These are phyloP conservation scores for Hydrolagus affinis DNA, from an alignment of 2,113 vertebrate genomes.

Conservation along the genomic window DNA sequence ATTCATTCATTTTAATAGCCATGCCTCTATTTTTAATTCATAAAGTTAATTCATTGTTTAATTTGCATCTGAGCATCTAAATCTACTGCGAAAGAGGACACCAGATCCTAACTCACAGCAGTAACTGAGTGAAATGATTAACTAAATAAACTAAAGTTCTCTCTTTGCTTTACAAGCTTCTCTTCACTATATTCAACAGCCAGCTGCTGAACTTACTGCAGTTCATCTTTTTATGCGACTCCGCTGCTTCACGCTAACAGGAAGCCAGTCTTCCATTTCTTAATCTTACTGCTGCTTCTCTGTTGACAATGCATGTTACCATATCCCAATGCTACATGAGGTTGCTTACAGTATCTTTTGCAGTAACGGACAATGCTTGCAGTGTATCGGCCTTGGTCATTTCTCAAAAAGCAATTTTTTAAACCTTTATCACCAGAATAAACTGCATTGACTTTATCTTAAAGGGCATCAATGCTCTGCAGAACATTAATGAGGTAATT, in stretches of 20 bases:
- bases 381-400: constrained; percentile 37
- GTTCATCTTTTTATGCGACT: background rate
- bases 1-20: background rate
- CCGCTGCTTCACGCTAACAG: background rate
- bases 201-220: background rate
- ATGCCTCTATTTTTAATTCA: background rate
- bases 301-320: background rate
- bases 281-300: background rate
- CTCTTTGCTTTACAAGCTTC: constrained; percentile 39
- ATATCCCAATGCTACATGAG: background rate
- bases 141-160: constrained; percentile 40
- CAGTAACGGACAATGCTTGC: background rate
- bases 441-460: constrained; percentile 55
- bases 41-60: background rate
- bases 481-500: constrained; percentile 47
- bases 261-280: background rate
- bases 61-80: background rate
- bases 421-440: constrained; percentile 48
- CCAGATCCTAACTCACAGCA: constrained; percentile 43
- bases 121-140: constrained; percentile 47
- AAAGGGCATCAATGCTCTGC: constrained; percentile 48
- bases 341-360: background rate
- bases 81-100: constrained; percentile 32
- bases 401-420: constrained; percentile 58
- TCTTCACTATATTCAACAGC: constrained; percentile 34